Conservation (phyloP, 1,140 invertebrate genomes). For the Caenorhabditis tropicalis region DNA sequence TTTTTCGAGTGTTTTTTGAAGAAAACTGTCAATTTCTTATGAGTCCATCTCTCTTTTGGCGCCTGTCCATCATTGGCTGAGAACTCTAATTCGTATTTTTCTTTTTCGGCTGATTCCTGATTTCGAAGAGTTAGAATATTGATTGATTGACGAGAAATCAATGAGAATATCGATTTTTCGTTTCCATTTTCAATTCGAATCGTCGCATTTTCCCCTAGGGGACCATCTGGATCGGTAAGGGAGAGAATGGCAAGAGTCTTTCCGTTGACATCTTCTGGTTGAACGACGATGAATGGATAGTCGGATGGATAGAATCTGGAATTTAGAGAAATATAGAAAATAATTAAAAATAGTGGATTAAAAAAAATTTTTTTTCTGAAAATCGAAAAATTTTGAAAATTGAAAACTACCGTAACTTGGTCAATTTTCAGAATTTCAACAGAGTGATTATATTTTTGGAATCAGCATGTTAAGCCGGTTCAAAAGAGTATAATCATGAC, state of each 20-base stretch:
- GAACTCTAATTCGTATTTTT: not conserved
- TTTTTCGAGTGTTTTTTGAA: not conserved
- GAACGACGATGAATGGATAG: not conserved
- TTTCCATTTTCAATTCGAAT: slow-evolving; percentile 10
- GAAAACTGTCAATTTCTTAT: not conserved
- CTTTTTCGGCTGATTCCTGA: not conserved
- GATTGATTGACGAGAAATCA: slow-evolving; percentile 20
- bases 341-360: no score
- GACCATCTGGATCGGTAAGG: not conserved
- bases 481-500: no score
- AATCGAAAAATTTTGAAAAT: no score
- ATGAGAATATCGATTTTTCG: not conserved
- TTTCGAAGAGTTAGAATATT: slow-evolving; percentile 1
- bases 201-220: not conserved
- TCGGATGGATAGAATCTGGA: slow-evolving; percentile 24
- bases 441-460: no score
- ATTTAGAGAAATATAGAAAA: not conserved
- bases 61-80: not conserved
- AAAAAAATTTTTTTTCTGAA: no score
- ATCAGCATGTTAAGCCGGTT: no score
- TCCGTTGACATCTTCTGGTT: slow-evolving; percentile 35
- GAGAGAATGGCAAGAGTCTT: slow-evolving; percentile 2
- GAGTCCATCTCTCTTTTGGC: not conserved
- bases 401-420: no score
- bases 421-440: no score